These are phyloP conservation scores for Rhinoraja longicauda DNA, from an alignment of 2,797 vertebrate species.

Conservation along the genomic window DNA sequence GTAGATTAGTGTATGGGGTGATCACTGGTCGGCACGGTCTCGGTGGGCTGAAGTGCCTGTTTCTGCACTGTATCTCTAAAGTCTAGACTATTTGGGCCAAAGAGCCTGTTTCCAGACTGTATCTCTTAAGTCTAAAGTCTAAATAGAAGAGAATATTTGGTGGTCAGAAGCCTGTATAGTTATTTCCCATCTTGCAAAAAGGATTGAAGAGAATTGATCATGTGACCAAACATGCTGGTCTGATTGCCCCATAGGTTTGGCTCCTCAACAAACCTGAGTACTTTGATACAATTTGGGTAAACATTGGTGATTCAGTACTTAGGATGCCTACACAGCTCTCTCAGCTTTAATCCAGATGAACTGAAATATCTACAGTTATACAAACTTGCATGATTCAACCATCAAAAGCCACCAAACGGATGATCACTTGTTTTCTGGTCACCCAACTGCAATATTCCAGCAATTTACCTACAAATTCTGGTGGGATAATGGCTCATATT, in stretches of 20 bases:
- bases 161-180: background rate
- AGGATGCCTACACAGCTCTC: background rate
- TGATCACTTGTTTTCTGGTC: background rate
- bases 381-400: background rate
- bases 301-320: background rate
- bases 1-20: too few relatives aligned
- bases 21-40: too few relatives aligned
- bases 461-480: background rate
- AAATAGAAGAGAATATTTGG: too few relatives aligned
- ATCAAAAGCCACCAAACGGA: background rate
- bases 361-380: background rate
- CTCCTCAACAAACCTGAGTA: background rate
- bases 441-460: background rate
- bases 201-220: background rate
- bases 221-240: background rate
- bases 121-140: too few relatives aligned
- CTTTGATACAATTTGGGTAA: background rate
- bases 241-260: background rate
- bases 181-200: background rate
- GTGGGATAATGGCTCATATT: too few relatives aligned
- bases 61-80: too few relatives aligned
- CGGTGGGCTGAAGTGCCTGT: too few relatives aligned
- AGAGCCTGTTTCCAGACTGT: too few relatives aligned
- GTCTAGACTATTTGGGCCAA: too few relatives aligned
- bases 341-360: background rate